Evolutionary conservation across 2,888 invertebrate genomes (phyloP).

Genomic region (Odontothrips loti): DNA sequence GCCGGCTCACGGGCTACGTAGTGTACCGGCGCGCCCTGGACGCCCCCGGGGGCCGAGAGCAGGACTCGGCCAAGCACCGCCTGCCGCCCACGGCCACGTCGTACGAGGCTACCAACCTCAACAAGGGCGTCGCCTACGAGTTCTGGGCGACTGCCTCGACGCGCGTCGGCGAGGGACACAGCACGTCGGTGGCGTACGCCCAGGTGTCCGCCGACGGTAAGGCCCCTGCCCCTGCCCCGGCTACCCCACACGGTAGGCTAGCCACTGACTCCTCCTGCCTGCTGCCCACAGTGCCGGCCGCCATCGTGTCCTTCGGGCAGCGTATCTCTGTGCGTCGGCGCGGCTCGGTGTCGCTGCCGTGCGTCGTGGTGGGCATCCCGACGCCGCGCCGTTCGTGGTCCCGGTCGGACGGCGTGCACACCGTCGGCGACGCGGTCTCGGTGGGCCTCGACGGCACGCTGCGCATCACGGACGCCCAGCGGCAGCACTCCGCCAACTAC

Average conservation of each 20-base stretch:
- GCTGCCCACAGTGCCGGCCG: slow-evolving; percentile 49
- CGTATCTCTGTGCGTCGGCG: slow-evolving; percentile 53
- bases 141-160: slow-evolving; percentile 61
- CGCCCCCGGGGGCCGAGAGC: slow-evolving; percentile 38
- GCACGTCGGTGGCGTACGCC: slow-evolving; percentile 51
- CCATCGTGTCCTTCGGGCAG: slow-evolving; percentile 56
- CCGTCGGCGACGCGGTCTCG: slow-evolving; percentile 36
- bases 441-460: slow-evolving; percentile 42
- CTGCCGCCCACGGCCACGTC: slow-evolving; percentile 42
- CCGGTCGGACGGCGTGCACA: slow-evolving; percentile 36
- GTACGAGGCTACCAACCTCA: slow-evolving; percentile 54
- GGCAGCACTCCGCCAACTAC: slow-evolving; percentile 44
- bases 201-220: slow-evolving; percentile 38
- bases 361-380: slow-evolving; percentile 54
- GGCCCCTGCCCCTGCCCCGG: not conserved
- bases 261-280: not conserved
- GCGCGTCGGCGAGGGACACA: slow-evolving; percentile 57
- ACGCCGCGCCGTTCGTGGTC: slow-evolving; percentile 42
- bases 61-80: slow-evolving; percentile 39
- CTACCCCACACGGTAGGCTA: not conserved
- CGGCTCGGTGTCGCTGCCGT: slow-evolving; percentile 52
- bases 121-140: slow-evolving; percentile 54
- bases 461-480: slow-evolving; percentile 42
- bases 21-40: slow-evolving; percentile 48
- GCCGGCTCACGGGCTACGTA: slow-evolving; percentile 58